A percentile compares a stretch with the other conserved stretches of the same genome.
Evolutionary conservation across 2,797 vertebrate species (phyloP).

Genomic region (Lepus oiostolus): DNA sequence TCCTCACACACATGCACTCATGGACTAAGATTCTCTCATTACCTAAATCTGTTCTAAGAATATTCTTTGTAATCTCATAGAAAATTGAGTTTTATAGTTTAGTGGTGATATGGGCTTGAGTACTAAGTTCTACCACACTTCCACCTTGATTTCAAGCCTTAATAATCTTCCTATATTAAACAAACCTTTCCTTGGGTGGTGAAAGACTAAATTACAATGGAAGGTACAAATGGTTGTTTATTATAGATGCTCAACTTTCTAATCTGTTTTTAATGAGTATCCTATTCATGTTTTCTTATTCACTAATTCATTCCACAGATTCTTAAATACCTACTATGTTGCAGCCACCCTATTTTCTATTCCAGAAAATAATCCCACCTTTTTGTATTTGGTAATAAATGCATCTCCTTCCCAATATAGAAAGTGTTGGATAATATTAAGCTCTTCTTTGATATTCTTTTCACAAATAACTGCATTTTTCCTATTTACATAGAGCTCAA

Average conservation of each 20-base stretch:
- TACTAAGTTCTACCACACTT: not conserved
- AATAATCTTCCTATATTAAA: conserved; percentile 20
- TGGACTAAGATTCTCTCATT: not conserved
- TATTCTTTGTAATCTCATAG: not conserved
- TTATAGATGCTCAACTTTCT: conserved; percentile 43
- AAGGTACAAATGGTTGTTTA: conserved; percentile 45
- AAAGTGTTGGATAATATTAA: conserved; percentile 65
- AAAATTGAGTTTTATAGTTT: not conserved
- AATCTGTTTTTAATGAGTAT: conserved; percentile 71
- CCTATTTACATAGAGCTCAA: conserved; percentile 75
- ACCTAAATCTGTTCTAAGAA: not conserved
- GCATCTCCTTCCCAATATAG: conserved; percentile 53
- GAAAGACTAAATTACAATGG: conserved; percentile 54
- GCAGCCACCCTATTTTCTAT: not conserved
- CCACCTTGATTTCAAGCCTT: conserved; percentile 6
- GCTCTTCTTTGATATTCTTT: conserved; percentile 72
- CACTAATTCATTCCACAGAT: conserved; percentile 1
- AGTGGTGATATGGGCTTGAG: not conserved
- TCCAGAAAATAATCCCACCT: conserved; percentile 8
- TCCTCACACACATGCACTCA: not conserved
- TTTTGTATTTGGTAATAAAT: conserved; percentile 57
- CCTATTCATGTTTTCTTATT: conserved; percentile 37
- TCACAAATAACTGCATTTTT: conserved; percentile 61
- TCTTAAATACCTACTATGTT: conserved; percentile 24
- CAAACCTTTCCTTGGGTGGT: not conserved